These are phyloP conservation scores for Drosophila eugracilis DNA, from an alignment of 1,140 invertebrate species.

Conservation along the genomic window DNA sequence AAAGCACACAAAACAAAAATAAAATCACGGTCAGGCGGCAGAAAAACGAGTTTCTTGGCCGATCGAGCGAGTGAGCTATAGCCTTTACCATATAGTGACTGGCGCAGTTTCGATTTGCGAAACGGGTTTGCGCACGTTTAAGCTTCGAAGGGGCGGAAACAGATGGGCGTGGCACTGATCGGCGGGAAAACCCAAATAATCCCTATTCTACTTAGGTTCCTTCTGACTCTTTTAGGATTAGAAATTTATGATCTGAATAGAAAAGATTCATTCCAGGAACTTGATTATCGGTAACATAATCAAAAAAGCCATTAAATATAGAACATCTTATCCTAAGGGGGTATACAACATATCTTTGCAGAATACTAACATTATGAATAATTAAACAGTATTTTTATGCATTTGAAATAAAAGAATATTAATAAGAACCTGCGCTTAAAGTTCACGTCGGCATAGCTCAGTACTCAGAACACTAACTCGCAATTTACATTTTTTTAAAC, in stretches of 20 bases:
- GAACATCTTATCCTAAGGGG: no score
- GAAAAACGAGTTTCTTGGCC: conserved; percentile 44
- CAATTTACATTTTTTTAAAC: no score
- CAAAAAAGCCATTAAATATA: no score
- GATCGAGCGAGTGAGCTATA: conserved; percentile 12
- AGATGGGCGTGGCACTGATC: not conserved
- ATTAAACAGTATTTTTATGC: no score
- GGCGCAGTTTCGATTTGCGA: conserved; percentile 64
- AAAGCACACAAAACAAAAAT: conserved; percentile 55
- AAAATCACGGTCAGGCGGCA: conserved; percentile 73
- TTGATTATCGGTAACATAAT: no score
- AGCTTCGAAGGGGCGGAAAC: conserved; percentile 34
- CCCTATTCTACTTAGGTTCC: not conserved
- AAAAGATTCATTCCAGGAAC: no score
- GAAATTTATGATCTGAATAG: not conserved
- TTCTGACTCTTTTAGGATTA: not conserved
- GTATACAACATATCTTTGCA: no score
- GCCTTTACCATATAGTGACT: conserved; percentile 27
- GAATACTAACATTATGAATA: no score
- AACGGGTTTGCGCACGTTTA: conserved; percentile 55
- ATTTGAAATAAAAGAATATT: no score
- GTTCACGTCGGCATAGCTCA: no score
- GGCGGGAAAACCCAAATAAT: not conserved
- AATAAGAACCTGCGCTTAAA: no score
- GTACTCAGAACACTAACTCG: no score